phyloP scores from a whole-genome alignment of 2,113 vertebrate genomes.

The Coptodon bakossiorum region DNA sequence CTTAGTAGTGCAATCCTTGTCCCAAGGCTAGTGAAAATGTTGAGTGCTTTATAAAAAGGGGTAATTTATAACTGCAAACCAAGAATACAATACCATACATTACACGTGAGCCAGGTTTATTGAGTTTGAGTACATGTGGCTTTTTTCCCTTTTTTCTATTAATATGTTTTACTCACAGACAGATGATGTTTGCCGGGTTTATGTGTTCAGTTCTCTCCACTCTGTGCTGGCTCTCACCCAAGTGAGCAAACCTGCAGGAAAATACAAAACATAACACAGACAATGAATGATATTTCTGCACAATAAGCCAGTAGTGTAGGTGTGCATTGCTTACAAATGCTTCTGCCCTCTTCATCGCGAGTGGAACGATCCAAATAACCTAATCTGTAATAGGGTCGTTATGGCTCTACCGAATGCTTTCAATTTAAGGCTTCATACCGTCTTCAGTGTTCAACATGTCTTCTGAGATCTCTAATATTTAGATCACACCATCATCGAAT shows the following conservation, averaged over 20 bases:
- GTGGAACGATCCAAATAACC: background rate
- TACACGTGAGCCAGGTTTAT: background rate
- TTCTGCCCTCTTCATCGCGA: background rate
- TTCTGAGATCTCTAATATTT: background rate
- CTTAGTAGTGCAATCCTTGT: background rate
- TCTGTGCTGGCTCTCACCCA: slow-evolving; percentile 86
- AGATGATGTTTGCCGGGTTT: slow-evolving; percentile 76
- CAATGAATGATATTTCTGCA: background rate
- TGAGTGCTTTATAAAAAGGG: background rate
- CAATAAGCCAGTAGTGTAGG: background rate
- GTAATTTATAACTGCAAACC: background rate
- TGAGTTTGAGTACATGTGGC: background rate
- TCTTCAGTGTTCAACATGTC: background rate
- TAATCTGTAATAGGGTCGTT: background rate
- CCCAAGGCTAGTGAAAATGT: background rate
- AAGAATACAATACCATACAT: background rate
- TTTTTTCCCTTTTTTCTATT: fast-evolving
- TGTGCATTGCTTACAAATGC: background rate
- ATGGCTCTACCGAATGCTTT: background rate
- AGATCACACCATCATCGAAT: background rate
- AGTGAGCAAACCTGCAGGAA: slow-evolving; percentile 82
- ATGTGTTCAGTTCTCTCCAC: slow-evolving; percentile 75
- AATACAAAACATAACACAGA: background rate
- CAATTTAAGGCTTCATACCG: background rate
- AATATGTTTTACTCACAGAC: slow-evolving; percentile 79